phyloP scores from a whole-genome alignment of 1,140 invertebrate genomes.

The Drosophila aff. region DNA sequence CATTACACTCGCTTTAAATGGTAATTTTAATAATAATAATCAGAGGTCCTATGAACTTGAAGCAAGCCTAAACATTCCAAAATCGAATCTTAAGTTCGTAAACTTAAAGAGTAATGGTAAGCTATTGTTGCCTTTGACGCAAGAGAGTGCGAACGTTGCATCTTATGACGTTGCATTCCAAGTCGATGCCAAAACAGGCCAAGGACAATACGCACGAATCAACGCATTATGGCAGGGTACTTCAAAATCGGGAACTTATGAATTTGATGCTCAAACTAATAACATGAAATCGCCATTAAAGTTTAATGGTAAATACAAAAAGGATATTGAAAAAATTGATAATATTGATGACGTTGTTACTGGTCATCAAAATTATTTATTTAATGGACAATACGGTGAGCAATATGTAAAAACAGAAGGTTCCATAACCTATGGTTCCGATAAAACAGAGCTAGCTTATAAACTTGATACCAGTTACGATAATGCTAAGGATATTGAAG shows the following conservation, averaged over 20 bases:
- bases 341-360: conserved; percentile 28
- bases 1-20: conserved; percentile 71
- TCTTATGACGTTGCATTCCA: conserved; percentile 40
- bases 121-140: conserved; percentile 33
- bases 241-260: conserved; percentile 53
- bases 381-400: conserved; percentile 56
- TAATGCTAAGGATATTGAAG: conserved; percentile 86
- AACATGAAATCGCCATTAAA: conserved; percentile 51
- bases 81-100: conserved; percentile 86
- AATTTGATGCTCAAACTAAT: conserved; percentile 54
- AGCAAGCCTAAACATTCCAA: conserved; percentile 85
- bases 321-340: conserved; percentile 31
- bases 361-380: conserved; percentile 44
- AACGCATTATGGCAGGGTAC: conserved; percentile 49
- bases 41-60: conserved; percentile 70
- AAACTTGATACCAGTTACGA: conserved; percentile 86
- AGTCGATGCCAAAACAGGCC: conserved; percentile 47
- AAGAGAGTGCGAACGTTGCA: neutral
- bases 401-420: conserved; percentile 58
- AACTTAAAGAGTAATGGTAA: conserved; percentile 70
- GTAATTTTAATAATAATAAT: conserved; percentile 84
- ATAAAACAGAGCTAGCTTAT: conserved; percentile 34
- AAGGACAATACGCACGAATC: conserved; percentile 52
- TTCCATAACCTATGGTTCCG: conserved; percentile 30
- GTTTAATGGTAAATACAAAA: conserved; percentile 61